Base-by-base conservation (phyloP, 2,888 invertebrate species). In the Drosophila pseudotakahashii region DNA sequence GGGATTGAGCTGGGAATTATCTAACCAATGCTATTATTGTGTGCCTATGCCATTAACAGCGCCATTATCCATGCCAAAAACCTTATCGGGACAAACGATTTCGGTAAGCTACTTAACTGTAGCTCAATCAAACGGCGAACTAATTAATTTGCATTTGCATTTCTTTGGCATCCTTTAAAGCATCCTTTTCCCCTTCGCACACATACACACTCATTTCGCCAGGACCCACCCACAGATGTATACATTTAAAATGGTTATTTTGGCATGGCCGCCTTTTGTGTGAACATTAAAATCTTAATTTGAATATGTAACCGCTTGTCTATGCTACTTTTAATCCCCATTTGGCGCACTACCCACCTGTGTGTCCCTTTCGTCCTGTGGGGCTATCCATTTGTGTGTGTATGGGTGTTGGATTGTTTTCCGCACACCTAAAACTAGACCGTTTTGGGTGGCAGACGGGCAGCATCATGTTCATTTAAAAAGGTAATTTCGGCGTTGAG, bases 401-500 rank as follows among this genome's bases (percentile, higher is more conserved):
- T 53, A 42, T 45, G 58, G 58, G 54, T 19, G 30, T 16, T 30
- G 51, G 66, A 62, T 48, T 67, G 67, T 42, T 41, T 54, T 42
- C 30, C 44, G 19, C 50, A 50, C 61, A 71, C 41, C 71, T 44
- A 54, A 44, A 70, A 52, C 70, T 53, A 47, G 60, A 37, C 42
- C 14, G 53, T 53, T 36, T 54, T 47, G 61, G 41, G 30, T 9
- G 37, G 41, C 36, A 26, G 48, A 34, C 32, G 55, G 67, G 50
- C 14, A 55, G 72, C 81, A 88, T 81, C 84, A 85, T 88, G 81
- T 83, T 86, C 86, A 85, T 88, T 85, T 85, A 78, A 88, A 85
- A 83, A 85, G 88, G 85, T 88, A 85, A 85, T 85, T 85, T 85
- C 69, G 84, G 84, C 76, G 75, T 67, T 83, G 78, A 81, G 88